Base-by-base conservation (phyloP, 2,888 invertebrate genomes). In the Slavum lentiscoides region DNA sequence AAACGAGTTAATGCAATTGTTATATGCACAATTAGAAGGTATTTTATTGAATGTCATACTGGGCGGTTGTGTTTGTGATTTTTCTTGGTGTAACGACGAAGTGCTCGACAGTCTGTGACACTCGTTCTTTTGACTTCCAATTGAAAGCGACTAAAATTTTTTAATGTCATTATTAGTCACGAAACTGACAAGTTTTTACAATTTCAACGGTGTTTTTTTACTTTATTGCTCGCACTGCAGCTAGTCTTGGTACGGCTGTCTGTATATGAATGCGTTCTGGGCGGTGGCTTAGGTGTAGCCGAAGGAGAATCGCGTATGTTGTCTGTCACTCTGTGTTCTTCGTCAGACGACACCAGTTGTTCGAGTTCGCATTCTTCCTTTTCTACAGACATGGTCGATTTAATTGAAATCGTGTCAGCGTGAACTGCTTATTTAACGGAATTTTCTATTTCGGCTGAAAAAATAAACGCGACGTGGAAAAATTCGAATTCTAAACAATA, bases 301-400 rank as follows among this genome's bases (percentile, higher is more conserved):
- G 88, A 87, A 49, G 88, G 88, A 9, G 87, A 87, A 19, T 85
- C 86, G 83, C 87, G 87, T 30, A 86, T 87, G 43, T 86, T 86
- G 62, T 85, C 85, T 82, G 85, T 86, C 37, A 85, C 85, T 74
- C 86, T 86, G 37, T 87, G 86, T n/a, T 86, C 86, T 83, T 88
- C 87, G 67, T 88, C 88, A 76, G 87, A 86, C 61, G 87, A 86
- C 13, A 88, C 88, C 49, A 88, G 84, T 82, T 88, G 88, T 72
- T 88, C 87, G 37, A 88, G 83, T 83, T 88, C 88, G 74, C 87
- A 86, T 82, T 86, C 87, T 82, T 86, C 86, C 58, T 86, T 86
- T 74, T 84, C 85, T 82, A 86, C 87, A 64, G 85, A 85, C 88
- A 88, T 88, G 30, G 4, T 55, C 37, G 15, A 37, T 39, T 39